Evolutionary conservation across 2,888 invertebrate genomes (phyloP).

Genomic region (Bruchidius siliquastri): DNA sequence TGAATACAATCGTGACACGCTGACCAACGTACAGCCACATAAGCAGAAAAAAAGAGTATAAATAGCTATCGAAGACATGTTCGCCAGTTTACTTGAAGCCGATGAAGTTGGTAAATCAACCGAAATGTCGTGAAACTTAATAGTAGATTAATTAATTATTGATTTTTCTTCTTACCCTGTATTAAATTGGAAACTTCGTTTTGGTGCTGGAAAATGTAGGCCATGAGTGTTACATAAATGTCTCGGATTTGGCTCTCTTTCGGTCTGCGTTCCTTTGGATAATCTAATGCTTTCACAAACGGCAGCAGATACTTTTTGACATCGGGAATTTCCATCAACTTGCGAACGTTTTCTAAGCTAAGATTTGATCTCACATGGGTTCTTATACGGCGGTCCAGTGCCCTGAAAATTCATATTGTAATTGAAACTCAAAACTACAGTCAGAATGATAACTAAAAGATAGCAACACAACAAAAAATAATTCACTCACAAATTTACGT

Average conservation of each 20-base stretch:
- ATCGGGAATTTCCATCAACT: not conserved
- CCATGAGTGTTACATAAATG: not conserved
- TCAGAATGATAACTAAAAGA: no score
- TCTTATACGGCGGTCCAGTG: not conserved
- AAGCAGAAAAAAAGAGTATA: no score
- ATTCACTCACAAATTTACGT: no score
- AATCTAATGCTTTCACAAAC: not conserved
- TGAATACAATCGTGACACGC: no score
- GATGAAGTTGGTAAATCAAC: no score
- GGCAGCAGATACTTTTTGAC: not conserved
- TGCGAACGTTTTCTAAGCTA: not conserved
- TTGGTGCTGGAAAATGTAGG: not conserved
- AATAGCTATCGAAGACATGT: no score
- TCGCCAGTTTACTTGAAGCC: no score
- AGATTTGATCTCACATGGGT: not conserved
- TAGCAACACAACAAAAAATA: no score
- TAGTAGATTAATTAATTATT: no score
- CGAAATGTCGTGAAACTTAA: no score
- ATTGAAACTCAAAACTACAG: no score
- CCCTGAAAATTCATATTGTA: not conserved
- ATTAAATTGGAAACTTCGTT: not conserved
- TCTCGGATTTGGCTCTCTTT: not conserved
- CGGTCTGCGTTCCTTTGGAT: not conserved
- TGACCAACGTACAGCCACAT: no score
- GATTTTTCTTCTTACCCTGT: not conserved